Conservation (phyloP, 2,797 vertebrate genomes). For the Notamacropus eugenii region DNA sequence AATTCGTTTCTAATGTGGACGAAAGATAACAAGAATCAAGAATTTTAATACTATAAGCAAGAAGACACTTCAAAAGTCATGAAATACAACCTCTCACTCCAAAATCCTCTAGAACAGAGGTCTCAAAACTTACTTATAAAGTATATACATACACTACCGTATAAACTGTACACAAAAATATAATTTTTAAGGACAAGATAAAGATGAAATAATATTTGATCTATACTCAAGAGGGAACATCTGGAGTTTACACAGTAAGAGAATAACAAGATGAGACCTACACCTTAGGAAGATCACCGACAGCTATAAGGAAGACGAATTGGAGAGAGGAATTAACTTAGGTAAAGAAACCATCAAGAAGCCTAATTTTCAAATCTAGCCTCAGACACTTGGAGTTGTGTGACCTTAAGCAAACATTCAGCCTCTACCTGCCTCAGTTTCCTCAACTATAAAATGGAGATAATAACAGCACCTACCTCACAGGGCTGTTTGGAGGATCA, state of each 20-base stretch:
- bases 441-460: not conserved
- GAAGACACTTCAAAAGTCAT: not conserved
- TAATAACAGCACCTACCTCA: not conserved
- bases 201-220: not conserved
- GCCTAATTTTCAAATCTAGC: not conserved
- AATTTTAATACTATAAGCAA: not conserved
- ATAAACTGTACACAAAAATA: not conserved
- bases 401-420: not conserved
- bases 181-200: not conserved
- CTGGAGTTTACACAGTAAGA: not conserved
- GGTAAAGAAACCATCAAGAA: not conserved
- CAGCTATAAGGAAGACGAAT: not conserved
- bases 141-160: not conserved
- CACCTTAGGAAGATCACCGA: not conserved
- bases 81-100: not conserved
- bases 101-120: not conserved
- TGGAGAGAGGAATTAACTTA: not conserved
- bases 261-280: not conserved
- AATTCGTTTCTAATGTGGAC: not conserved
- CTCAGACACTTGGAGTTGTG: not conserved
- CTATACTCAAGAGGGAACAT: not conserved
- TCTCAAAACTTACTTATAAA: not conserved
- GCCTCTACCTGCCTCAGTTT: not conserved
- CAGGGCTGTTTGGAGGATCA: not conserved
- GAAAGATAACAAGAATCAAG: not conserved